Percentiles rank a stretch among this genome's conserved stretches.
Evolutionary conservation across 2,888 invertebrate species (phyloP).

Genomic region (Euplexia lucipara): DNA sequence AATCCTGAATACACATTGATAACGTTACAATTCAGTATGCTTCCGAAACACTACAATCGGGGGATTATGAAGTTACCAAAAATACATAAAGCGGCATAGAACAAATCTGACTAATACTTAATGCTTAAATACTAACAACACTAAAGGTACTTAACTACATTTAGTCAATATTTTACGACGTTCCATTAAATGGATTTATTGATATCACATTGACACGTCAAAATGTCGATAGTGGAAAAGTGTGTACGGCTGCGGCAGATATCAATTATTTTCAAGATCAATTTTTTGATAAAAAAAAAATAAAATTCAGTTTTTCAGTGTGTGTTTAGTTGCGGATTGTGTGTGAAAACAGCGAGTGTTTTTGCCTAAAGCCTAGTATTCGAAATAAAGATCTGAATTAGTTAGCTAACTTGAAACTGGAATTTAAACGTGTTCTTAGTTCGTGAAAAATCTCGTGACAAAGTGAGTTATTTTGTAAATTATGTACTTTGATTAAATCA

Average conservation of each 20-base stretch:
- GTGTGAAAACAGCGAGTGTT: not conserved
- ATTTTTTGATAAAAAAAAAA: conserved; percentile 40
- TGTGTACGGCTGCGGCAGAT: conserved; percentile 2
- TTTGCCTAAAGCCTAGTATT: too few relatives aligned
- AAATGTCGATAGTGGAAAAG: conserved; percentile 26
- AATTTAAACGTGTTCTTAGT: too few relatives aligned
- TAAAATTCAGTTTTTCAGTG: conserved; percentile 21
- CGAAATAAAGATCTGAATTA: too few relatives aligned
- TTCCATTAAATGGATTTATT: conserved; percentile 32
- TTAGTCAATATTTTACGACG: conserved; percentile 28
- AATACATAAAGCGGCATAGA: conserved; percentile 7
- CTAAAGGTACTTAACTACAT: conserved; percentile 20
- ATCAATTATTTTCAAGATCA: conserved; percentile 47
- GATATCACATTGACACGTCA: conserved; percentile 40
- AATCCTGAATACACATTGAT: conserved; percentile 22
- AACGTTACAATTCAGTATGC: conserved; percentile 18
- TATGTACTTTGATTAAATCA: too few relatives aligned
- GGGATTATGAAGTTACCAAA: conserved; percentile 15
- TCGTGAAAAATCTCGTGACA: too few relatives aligned
- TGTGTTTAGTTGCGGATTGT: conserved; percentile 9
- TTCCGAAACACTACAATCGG: conserved; percentile 5
- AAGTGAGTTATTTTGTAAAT: too few relatives aligned
- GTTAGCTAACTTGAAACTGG: too few relatives aligned
- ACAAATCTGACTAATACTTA: conserved; percentile 3
- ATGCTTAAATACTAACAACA: conserved; percentile 8